A percentile compares a stretch with the other conserved stretches of the same genome.
phyloP scores from a whole-genome alignment of 2,113 vertebrate species.

The Pollachius pollachius region DNA sequence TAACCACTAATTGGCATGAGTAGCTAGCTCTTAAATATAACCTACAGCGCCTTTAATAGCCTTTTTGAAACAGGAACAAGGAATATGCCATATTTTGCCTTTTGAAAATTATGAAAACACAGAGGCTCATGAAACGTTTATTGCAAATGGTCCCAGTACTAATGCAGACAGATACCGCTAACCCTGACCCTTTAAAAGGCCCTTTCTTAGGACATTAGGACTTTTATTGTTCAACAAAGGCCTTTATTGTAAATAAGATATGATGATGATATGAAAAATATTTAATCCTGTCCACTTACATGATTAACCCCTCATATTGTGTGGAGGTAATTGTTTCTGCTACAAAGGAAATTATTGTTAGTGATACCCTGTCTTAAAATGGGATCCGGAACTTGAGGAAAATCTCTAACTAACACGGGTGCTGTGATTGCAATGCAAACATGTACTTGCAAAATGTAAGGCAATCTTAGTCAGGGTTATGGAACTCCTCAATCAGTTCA shows the following conservation, averaged over 20 bases:
- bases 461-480: conserved; percentile 73
- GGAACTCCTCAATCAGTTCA: conserved; percentile 71
- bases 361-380: conserved; percentile 59
- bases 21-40: no score
- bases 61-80: conserved; percentile 63
- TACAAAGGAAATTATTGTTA: conserved; percentile 68
- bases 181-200: conserved; percentile 49
- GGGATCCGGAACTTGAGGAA: conserved; percentile 69
- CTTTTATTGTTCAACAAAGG: conserved; percentile 27
- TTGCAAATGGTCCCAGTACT: conserved; percentile 70
- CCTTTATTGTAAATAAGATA: no score
- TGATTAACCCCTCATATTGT: conserved; percentile 10
- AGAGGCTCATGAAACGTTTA: conserved; percentile 72
- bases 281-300: no score
- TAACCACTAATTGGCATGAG: no score
- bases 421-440: conserved; percentile 57
- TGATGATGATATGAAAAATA: no score
- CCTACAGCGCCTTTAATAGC: conserved; percentile 59
- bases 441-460: conserved; percentile 65
- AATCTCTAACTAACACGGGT: conserved; percentile 51
- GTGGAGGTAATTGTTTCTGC: conserved; percentile 66
- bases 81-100: conserved; percentile 75
- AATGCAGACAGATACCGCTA: conserved; percentile 54
- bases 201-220: conserved; percentile 69
- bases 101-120: conserved; percentile 84